A percentile compares a stretch with the other conserved stretches of the same genome.
These are phyloP conservation scores for Labia minor DNA, from an alignment of 2,888 invertebrate species.

Conservation along the genomic window DNA sequence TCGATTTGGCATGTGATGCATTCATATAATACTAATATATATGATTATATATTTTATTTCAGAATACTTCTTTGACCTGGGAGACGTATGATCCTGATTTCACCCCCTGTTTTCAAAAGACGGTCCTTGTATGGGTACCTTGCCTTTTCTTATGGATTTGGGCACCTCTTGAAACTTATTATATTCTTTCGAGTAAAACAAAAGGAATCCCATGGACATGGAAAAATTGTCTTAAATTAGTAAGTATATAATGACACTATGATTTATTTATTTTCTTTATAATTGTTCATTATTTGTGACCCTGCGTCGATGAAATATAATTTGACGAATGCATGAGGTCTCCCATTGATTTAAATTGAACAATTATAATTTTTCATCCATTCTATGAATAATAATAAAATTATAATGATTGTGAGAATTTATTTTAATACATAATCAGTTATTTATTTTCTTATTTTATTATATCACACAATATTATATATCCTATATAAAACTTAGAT, in stretches of 20 bases:
- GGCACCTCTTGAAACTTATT: slow-evolving; percentile 61
- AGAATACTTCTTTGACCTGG: slow-evolving; percentile 73
- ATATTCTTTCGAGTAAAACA: slow-evolving; percentile 63
- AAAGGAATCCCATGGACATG: slow-evolving; percentile 60
- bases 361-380: not conserved
- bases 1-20: no score
- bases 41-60: no score
- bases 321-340: not conserved
- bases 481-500: not conserved
- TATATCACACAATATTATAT: not conserved
- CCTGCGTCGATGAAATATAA: not conserved
- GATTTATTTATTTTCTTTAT: not conserved
- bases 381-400: no score
- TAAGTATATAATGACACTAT: slow-evolving; percentile 33
- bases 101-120: slow-evolving; percentile 85
- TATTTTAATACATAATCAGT: not conserved
- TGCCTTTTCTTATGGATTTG: slow-evolving; percentile 73
- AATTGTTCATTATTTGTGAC: not conserved
- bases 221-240: slow-evolving; percentile 60
- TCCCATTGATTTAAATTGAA: not conserved
- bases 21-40: no score
- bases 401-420: not conserved
- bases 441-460: not conserved
- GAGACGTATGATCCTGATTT: slow-evolving; percentile 71
- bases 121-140: slow-evolving; percentile 80